phyloP scores from a whole-genome alignment of 2,113 vertebrate species.

The Pagrus major region DNA sequence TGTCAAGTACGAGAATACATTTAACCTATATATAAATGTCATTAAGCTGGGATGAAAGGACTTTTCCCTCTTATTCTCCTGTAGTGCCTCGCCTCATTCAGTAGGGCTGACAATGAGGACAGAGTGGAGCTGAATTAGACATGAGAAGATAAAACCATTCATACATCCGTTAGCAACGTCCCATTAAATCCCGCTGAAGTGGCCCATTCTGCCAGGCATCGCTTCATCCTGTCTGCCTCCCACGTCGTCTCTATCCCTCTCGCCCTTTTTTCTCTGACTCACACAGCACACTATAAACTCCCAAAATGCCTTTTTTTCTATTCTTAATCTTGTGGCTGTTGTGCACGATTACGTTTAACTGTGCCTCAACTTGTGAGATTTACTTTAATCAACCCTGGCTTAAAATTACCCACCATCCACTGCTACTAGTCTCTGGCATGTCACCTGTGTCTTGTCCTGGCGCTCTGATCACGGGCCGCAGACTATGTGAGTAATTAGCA shows the following conservation, averaged over 20 bases:
- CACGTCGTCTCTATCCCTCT: slow-evolving; percentile 6
- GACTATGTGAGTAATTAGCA: slow-evolving; percentile 76
- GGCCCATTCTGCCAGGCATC: slow-evolving; percentile 39
- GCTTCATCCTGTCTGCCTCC: slow-evolving; percentile 35
- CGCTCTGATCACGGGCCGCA: slow-evolving; percentile 31
- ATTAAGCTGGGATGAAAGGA: slow-evolving; percentile 2
- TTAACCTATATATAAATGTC: slow-evolving; percentile 13
- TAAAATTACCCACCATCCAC: slow-evolving; percentile 62
- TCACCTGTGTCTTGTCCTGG: slow-evolving; percentile 53
- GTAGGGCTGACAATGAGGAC: slow-evolving; percentile 34
- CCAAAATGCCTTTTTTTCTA: slow-evolving; percentile 9
- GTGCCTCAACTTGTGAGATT: slow-evolving; percentile 51
- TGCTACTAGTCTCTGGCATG: slow-evolving; percentile 39
- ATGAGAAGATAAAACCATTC: slow-evolving; percentile 57
- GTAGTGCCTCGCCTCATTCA: slow-evolving; percentile 25
- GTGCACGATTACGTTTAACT: slow-evolving; percentile 61
- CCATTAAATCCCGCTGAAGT: slow-evolving; percentile 61
- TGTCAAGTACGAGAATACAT: not conserved
- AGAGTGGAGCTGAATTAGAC: slow-evolving; percentile 48
- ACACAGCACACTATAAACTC: slow-evolving; percentile 26
- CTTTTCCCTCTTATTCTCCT: not conserved
- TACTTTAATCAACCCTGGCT: slow-evolving; percentile 60
- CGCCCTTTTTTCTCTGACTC: slow-evolving; percentile 21
- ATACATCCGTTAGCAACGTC: slow-evolving; percentile 44
- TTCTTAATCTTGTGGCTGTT: slow-evolving; percentile 42